These are phyloP conservation scores for Festucalex cinctus DNA, from an alignment of 2,113 vertebrate species.

Conservation along the genomic window DNA sequence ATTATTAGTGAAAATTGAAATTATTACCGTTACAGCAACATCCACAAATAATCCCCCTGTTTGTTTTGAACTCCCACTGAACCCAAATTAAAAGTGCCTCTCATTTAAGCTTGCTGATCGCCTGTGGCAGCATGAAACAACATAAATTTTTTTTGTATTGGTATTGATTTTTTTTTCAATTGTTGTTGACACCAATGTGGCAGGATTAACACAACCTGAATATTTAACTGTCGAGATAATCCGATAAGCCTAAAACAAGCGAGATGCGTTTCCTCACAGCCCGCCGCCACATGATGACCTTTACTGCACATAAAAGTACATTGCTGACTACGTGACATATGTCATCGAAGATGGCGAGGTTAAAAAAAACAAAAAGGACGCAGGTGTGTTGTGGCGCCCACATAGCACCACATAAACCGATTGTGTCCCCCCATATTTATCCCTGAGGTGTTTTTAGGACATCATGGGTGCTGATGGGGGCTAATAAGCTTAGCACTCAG, in stretches of 20 bases:
- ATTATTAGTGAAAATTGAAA: neutral
- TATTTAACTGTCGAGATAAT: constrained; percentile 1
- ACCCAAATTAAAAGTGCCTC: neutral
- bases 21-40: neutral
- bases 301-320: neutral
- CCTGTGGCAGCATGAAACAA: neutral
- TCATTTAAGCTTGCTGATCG: neutral
- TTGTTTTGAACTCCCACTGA: neutral
- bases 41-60: neutral
- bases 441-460: constrained; percentile 77
- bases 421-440: constrained; percentile 70
- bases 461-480: constrained; percentile 80
- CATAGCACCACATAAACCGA: constrained; percentile 70
- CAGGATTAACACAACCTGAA: neutral
- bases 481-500: constrained; percentile 92
- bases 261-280: neutral
- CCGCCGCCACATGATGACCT: neutral
- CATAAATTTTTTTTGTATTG: neutral
- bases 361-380: constrained; percentile 9
- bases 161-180: neutral
- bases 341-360: constrained; percentile 9
- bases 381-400: constrained; percentile 39
- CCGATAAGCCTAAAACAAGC: constrained; percentile 1
- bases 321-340: constrained; percentile 9
- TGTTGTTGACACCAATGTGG: neutral